phyloP scores from a whole-genome alignment of 2,113 vertebrate species.

The Silurus glanis region DNA sequence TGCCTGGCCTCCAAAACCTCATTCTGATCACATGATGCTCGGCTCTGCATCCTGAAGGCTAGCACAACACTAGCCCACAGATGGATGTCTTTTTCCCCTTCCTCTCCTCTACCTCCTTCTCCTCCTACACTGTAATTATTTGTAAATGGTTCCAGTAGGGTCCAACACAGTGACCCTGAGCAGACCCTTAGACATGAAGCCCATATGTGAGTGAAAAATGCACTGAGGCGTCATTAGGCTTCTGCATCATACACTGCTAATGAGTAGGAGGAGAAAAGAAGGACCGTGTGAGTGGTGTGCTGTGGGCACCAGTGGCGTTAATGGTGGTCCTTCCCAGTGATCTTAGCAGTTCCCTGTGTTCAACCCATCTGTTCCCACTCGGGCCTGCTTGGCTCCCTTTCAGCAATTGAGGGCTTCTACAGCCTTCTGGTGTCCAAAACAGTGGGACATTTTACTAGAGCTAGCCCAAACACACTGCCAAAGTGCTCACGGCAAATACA shows the following conservation, averaged over 20 bases:
- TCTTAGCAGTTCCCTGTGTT: slow-evolving; percentile 65
- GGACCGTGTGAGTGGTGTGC: slow-evolving; percentile 65
- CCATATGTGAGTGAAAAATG: slow-evolving; percentile 72
- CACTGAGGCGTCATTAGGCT: slow-evolving; percentile 66
- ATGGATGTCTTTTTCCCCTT: slow-evolving; percentile 65
- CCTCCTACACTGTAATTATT: slow-evolving; percentile 66
- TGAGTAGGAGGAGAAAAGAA: slow-evolving; percentile 65
- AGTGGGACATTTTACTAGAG: slow-evolving; percentile 39
- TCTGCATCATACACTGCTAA: slow-evolving; percentile 65
- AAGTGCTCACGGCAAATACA: slow-evolving; percentile 37
- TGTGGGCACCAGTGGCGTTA: slow-evolving; percentile 69
- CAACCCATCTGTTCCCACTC: slow-evolving; percentile 75
- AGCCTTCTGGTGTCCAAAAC: slow-evolving; percentile 59
- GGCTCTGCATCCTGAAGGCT: slow-evolving; percentile 60
- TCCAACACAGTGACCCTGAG: slow-evolving; percentile 56
- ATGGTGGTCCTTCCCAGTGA: slow-evolving; percentile 75
- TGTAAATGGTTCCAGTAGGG: slow-evolving; percentile 76
- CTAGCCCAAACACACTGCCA: slow-evolving; percentile 2
- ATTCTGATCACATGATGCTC: slow-evolving; percentile 63
- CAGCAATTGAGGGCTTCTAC: slow-evolving; percentile 67
- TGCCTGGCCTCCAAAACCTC: slow-evolving; percentile 44
- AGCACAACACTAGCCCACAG: slow-evolving; percentile 64
- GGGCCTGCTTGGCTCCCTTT: slow-evolving; percentile 67
- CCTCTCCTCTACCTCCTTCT: slow-evolving; percentile 31
- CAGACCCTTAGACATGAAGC: slow-evolving; percentile 59